Percentiles rank a stretch among this genome's conserved stretches.
phyloP scores from a whole-genome alignment of 2,888 invertebrate genomes.

The Patella depressa region DNA sequence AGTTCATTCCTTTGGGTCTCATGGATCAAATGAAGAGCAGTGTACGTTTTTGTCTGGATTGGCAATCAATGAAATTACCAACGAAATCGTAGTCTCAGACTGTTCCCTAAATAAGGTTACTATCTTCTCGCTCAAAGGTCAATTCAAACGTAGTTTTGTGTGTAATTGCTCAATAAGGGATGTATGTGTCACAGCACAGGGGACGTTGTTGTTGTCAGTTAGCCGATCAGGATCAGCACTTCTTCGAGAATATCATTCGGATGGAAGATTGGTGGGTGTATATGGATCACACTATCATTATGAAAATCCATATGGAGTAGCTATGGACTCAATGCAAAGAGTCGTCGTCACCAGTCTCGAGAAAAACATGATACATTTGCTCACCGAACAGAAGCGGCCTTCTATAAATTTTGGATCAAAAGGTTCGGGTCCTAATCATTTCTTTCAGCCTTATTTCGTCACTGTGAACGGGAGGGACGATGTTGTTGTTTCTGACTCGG shows the following conservation, averaged over 20 bases:
- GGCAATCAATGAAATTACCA: conserved; percentile 39
- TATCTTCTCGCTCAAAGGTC: conserved; percentile 43
- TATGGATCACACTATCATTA: conserved; percentile 50
- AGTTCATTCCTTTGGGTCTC: conserved; percentile 41
- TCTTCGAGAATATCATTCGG: conserved; percentile 44
- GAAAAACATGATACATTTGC: conserved; percentile 47
- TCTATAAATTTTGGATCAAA: conserved; percentile 52
- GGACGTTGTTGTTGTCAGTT: conserved; percentile 45
- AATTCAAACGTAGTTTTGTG: conserved; percentile 40
- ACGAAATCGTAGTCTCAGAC: conserved; percentile 46
- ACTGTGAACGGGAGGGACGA: conserved; percentile 47
- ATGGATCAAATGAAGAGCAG: conserved; percentile 41
- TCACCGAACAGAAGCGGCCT: conserved; percentile 49
- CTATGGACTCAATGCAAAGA: conserved; percentile 40
- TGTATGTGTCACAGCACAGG: conserved; percentile 42
- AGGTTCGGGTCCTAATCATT: conserved; percentile 49
- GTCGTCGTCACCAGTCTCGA: conserved; percentile 52
- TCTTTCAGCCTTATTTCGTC: conserved; percentile 51
- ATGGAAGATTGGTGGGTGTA: conserved; percentile 40
- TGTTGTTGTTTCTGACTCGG: conserved; percentile 55
- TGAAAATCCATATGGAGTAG: conserved; percentile 53
- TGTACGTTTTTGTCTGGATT: conserved; percentile 46
- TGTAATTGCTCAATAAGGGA: conserved; percentile 54
- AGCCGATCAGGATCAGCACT: conserved; percentile 45
- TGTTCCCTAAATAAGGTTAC: conserved; percentile 46